A percentile compares a stretch with the other conserved stretches of the same genome.
phyloP scores from a whole-genome alignment of 2,113 vertebrate genomes.

The Dromaius novaehollandiae region DNA sequence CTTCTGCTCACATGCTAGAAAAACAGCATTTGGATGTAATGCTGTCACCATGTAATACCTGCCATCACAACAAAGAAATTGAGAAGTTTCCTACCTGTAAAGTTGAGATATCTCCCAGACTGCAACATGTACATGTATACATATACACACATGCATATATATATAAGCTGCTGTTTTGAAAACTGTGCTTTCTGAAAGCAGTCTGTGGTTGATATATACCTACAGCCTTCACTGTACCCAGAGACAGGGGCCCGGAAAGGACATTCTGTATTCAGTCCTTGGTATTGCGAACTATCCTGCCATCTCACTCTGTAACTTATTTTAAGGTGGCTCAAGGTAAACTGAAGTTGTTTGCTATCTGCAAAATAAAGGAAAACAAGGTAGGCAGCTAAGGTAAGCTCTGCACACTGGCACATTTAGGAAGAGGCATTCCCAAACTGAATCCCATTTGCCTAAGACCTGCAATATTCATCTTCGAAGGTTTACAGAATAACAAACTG shows the following conservation, averaged over 20 bases:
- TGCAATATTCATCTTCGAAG: background rate
- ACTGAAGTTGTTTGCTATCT: background rate
- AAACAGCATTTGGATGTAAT: background rate
- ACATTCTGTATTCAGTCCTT: background rate
- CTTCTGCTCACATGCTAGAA: accelerated
- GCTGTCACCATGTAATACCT: background rate
- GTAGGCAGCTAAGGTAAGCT: background rate
- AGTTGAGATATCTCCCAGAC: too few relatives aligned
- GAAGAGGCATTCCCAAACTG: background rate
- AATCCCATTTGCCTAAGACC: background rate
- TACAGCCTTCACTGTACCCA: background rate
- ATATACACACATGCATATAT: background rate
- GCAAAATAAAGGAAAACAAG: background rate
- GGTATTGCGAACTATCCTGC: background rate
- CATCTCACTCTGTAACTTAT: background rate
- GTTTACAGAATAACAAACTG: background rate
- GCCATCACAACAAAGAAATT: background rate
- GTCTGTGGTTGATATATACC: background rate
- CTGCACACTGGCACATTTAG: background rate
- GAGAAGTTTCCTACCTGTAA: background rate
- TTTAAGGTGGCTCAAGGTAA: background rate
- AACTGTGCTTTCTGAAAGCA: background rate
- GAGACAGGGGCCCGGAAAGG: background rate
- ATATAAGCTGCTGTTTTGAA: background rate
- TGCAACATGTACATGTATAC: background rate